Evolutionary conservation across 2,113 vertebrate genomes (phyloP), one percentile per base, ranked within the genome.

Genomic region (Cairina moschata): DNA sequence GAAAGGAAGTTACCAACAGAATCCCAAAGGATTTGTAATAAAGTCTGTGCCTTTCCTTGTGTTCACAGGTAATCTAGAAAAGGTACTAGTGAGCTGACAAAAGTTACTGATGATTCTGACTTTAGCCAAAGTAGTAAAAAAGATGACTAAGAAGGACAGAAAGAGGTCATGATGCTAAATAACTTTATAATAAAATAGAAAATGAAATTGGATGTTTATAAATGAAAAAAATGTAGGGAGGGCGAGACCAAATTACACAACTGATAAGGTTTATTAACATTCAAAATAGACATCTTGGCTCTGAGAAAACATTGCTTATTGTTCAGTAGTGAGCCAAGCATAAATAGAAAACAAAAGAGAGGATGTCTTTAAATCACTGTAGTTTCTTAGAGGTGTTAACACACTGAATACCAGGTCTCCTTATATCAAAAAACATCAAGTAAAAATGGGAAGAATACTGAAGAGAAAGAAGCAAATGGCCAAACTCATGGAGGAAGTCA

Each of bases 211-310:
- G 9, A 42, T 40, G 4, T 22, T 56, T n/a, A 72, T 55, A 78
- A 74, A n/a, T 66, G 4, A 34, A 40, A 82, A 83, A 3, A 4
- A 10, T 85, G 26, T 15, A 38, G 26, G 17, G 32, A 52, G 69
- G n/a, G 7, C 0, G 2, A 56, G 1, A 22, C 16, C 3, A 4
- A 75, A 75, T 20, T 23, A 28, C 65, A 31, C 13, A 52, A 72
- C 34, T 13, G 8, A 44, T 29, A 31, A 66, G 14, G 17, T 74
- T 65, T 56, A 34, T 62, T 52, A 62, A 16, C 25, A 62, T 17
- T 38, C 32, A 87, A 50, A 73, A 2, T 9, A 74, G 18, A 7
- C 48, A 66, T 34, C 16, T 58, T 48, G 78, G 40, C 6, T 21
- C 59, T 52, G 32, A 50, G 50, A 66, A 95, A 67, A 42, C 62